phyloP scores from a whole-genome alignment of 2,888 invertebrate species.

The Vandiemenella viatica region DNA sequence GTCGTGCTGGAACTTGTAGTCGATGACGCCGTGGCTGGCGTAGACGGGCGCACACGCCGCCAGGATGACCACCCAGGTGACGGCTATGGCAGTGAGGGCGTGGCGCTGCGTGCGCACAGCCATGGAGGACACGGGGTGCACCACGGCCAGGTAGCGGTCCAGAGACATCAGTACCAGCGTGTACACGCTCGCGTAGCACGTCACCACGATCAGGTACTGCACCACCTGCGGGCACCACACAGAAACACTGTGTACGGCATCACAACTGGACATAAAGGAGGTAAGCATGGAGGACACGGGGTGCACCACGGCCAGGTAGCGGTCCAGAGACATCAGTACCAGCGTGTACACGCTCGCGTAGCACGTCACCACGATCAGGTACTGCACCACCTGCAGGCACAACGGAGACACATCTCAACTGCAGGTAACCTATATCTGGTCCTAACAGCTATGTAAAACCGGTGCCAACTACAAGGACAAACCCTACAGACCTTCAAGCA shows the following conservation, averaged over 20 bases:
- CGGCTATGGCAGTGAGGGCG: conserved; percentile 59
- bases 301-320: conserved; percentile 85
- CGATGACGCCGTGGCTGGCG: conserved; percentile 58
- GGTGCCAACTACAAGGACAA: no score
- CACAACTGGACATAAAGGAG: no score
- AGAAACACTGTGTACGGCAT: no score
- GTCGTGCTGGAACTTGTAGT: conserved; percentile 44
- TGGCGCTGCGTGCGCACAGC: conserved; percentile 68
- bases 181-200: conserved; percentile 86
- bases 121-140: conserved; percentile 81
- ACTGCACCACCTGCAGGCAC: conserved; percentile 80
- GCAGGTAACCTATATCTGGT: no score
- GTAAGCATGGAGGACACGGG: conserved; percentile 75
- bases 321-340: conserved; percentile 83
- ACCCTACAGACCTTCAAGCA: no score
- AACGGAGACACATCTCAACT: no score
- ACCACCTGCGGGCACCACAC: conserved; percentile 81
- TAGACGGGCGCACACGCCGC: conserved; percentile 64
- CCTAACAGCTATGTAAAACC: no score
- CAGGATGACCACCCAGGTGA: conserved; percentile 68
- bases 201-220: conserved; percentile 82
- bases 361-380: conserved; percentile 80
- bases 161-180: conserved; percentile 87
- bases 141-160: conserved; percentile 83
- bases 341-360: conserved; percentile 88